These are phyloP conservation scores for Cryptocephalus primarius DNA, from an alignment of 2,888 invertebrate species.

Conservation along the genomic window DNA sequence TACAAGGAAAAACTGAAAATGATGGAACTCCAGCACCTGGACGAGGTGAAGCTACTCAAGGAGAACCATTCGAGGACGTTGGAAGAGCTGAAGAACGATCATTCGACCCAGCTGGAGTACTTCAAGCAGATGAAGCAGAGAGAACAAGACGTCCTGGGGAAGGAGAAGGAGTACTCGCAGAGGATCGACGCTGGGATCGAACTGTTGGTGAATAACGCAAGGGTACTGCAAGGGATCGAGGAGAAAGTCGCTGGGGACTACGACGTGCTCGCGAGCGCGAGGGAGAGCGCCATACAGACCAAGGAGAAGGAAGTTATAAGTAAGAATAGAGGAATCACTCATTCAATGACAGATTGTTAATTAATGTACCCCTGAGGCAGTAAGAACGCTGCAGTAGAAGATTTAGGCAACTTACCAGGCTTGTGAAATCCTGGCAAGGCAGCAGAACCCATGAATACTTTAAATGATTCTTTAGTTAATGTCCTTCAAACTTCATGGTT, in stretches of 20 bases:
- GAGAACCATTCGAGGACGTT: slow-evolving; percentile 42
- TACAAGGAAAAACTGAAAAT: slow-evolving; percentile 28
- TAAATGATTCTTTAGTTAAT: too few relatives aligned
- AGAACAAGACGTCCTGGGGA: slow-evolving; percentile 41
- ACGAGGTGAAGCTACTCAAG: slow-evolving; percentile 38
- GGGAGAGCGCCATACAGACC: slow-evolving; percentile 40
- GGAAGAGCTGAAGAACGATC: slow-evolving; percentile 41
- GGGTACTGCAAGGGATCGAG: slow-evolving; percentile 38
- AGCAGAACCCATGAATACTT: too few relatives aligned
- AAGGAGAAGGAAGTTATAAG: slow-evolving; percentile 47
- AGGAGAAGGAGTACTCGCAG: slow-evolving; percentile 41
- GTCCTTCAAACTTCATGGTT: too few relatives aligned
- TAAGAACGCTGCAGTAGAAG: too few relatives aligned
- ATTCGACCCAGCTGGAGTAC: slow-evolving; percentile 46
- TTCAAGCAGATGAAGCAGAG: slow-evolving; percentile 45
- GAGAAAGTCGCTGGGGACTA: slow-evolving; percentile 40
- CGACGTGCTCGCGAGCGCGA: slow-evolving; percentile 37
- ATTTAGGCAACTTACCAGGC: too few relatives aligned
- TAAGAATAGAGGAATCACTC: slow-evolving; percentile 21
- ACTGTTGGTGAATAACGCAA: slow-evolving; percentile 41
- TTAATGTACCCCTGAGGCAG: too few relatives aligned
- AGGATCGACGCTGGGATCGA: slow-evolving; percentile 41
- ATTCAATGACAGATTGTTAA: neutral
- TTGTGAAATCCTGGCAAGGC: too few relatives aligned
- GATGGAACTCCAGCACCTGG: slow-evolving; percentile 23